These are phyloP conservation scores for Myathropa florea DNA, from an alignment of 2,888 invertebrate genomes.

Conservation along the genomic window DNA sequence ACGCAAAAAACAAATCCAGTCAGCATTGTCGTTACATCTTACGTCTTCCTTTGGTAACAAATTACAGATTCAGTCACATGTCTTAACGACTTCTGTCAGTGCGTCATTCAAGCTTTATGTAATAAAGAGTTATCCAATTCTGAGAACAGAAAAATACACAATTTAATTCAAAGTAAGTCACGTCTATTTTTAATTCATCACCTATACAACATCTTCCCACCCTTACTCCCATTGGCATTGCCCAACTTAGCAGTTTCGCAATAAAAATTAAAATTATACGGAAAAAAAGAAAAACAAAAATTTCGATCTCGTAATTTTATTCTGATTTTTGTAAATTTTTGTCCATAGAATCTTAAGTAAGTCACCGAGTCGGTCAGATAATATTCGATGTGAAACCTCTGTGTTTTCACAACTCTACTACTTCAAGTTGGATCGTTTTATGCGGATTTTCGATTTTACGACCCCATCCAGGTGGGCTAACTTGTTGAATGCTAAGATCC, in stretches of 20 bases:
- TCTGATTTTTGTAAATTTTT: neutral
- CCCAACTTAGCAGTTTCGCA: neutral
- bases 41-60: neutral
- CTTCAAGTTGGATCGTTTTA: neutral
- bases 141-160: neutral
- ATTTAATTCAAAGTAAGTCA: neutral
- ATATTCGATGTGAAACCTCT: neutral
- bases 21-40: neutral
- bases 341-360: constrained; percentile 15
- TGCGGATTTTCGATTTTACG: constrained; percentile 36
- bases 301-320: constrained; percentile 8
- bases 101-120: neutral
- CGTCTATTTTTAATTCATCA: neutral
- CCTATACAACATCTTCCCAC: neutral
- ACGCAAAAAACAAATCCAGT: neutral
- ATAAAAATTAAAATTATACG: constrained; percentile 11
- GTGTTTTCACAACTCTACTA: neutral
- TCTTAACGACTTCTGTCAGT: neutral
- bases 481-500: constrained; percentile 50
- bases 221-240: neutral
- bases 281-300: neutral
- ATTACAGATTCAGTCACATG: neutral
- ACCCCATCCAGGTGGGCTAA: constrained; percentile 9
- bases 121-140: neutral
- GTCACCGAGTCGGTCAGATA: neutral